These are phyloP conservation scores for Kobus ellipsiprymnus DNA, from an alignment of 2,113 vertebrate genomes.

Conservation along the genomic window DNA sequence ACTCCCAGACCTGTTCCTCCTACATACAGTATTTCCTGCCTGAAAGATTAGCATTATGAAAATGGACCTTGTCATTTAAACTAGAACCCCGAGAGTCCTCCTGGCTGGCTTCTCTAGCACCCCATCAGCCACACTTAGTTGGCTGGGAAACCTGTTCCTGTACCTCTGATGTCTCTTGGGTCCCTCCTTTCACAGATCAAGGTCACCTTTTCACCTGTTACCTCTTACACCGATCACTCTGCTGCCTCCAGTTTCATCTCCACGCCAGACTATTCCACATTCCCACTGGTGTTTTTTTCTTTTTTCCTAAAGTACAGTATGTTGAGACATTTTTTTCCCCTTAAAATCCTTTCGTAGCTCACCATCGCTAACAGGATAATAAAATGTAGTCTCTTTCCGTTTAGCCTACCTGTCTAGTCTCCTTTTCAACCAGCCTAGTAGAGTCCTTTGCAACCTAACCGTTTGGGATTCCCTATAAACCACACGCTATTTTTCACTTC, in stretches of 20 bases:
- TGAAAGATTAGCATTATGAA: background rate
- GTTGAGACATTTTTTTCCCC: background rate
- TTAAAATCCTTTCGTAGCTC: background rate
- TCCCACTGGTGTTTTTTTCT: background rate
- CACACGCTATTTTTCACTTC: background rate
- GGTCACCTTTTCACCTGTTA: background rate
- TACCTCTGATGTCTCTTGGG: rapidly evolving
- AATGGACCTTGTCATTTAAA: background rate
- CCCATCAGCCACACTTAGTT: rapidly evolving
- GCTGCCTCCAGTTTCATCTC: background rate
- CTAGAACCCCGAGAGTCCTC: background rate
- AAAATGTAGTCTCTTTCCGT: background rate
- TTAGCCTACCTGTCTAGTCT: background rate
- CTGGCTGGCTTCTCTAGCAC: background rate
- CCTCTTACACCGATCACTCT: background rate
- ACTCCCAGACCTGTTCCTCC: background rate
- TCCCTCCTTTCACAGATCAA: background rate
- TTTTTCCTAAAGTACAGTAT: background rate
- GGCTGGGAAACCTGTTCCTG: background rate
- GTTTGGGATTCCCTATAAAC: background rate
- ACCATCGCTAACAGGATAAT: background rate
- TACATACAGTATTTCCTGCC: background rate
- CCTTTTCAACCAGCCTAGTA: background rate
- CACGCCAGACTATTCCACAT: background rate
- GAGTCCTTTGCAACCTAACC: background rate